Evolutionary conservation across 2,797 vertebrate genomes (phyloP), one percentile per base, ranked within the genome.

Genomic region (Sebastes diploproa): DNA sequence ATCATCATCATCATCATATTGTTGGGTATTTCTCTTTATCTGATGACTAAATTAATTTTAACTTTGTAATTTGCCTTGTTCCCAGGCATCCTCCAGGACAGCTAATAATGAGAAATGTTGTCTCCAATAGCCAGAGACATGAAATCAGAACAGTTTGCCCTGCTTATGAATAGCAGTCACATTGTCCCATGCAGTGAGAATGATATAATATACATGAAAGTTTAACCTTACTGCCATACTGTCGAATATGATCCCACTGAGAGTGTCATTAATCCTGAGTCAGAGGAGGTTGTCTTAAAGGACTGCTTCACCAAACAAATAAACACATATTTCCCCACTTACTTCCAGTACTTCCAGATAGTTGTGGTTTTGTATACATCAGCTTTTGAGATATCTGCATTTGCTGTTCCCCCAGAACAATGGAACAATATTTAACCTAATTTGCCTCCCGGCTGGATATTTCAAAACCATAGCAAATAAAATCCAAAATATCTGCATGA

Each of bases 81-180:
- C 6, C 3, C 20, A 72, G 50, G 18, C 25, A 9, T 65, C 23
- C 20, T 73, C 6, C 14, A 30, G 10, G 34, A 71, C 38, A 80
- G 36, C 27, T 42, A 13, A 55, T 32, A 59, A 32, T 67, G 50
- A 80, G 7, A 85, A 46, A 74, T 50, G 6, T 18, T 59, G 13
- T 52, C 50, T 52, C 55, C 18, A 5, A 14, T 8, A 54, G 59
- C 52, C 7, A 27, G 46, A 55, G 20, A n/a, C 38, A 36, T 62
- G 12, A 63, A 63, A 81, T 55, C 38, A 76, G 30, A 83, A 50
- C 10, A 70, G 6, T 58, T 73, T 77, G 11, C 54, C 25, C 46
- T 46, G 52, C 27, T 68, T 58, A 52, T 64, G 29, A 80, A 77
- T 20, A 56, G n/a, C 29, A 56, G 29, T 81, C 61, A 46, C 42